Evolutionary conservation across 2,888 invertebrate species (phyloP).

Genomic region (Drosophila flavopinicola): DNA sequence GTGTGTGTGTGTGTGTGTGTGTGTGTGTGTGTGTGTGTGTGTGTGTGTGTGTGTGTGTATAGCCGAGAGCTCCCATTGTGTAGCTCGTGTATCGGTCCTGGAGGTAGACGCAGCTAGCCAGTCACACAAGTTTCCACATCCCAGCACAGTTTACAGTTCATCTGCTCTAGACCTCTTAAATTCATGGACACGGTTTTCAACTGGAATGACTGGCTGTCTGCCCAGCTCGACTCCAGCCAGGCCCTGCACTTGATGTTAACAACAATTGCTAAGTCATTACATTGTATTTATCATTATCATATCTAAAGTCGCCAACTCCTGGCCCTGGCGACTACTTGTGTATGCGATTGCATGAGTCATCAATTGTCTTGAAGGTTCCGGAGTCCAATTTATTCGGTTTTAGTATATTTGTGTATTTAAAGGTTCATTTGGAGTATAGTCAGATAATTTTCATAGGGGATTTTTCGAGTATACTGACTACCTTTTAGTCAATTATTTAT

Average conservation of each 20-base stretch:
- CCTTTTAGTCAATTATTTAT: too few relatives aligned
- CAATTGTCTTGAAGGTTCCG: conserved; percentile 11
- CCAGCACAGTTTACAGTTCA: background rate
- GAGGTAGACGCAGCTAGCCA: conserved; percentile 47
- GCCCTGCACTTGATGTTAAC: conserved; percentile 73
- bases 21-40: conserved; percentile 18
- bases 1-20: conserved; percentile 22
- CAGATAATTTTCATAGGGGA: background rate
- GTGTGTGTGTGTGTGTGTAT: conserved; percentile 14
- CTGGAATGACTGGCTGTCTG: conserved; percentile 6
- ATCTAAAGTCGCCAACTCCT: conserved; percentile 28
- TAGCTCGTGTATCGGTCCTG: conserved; percentile 50
- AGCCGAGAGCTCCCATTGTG: conserved; percentile 55
- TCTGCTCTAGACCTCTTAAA: conserved; percentile 24
- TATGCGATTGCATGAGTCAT: conserved; percentile 9
- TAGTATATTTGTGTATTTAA: background rate
- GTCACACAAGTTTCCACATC: conserved; percentile 58
- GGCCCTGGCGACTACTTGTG: conserved; percentile 10
- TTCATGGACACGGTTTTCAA: conserved; percentile 24
- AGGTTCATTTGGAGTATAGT: background rate
- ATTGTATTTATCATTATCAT: conserved; percentile 77
- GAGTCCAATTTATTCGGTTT: conserved; percentile 12
- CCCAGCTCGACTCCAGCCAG: conserved; percentile 6
- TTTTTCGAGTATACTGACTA: background rate
- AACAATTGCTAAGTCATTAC: conserved; percentile 75